phyloP scores from a whole-genome alignment of 2,113 vertebrate species.

The Neoarius graeffei region DNA sequence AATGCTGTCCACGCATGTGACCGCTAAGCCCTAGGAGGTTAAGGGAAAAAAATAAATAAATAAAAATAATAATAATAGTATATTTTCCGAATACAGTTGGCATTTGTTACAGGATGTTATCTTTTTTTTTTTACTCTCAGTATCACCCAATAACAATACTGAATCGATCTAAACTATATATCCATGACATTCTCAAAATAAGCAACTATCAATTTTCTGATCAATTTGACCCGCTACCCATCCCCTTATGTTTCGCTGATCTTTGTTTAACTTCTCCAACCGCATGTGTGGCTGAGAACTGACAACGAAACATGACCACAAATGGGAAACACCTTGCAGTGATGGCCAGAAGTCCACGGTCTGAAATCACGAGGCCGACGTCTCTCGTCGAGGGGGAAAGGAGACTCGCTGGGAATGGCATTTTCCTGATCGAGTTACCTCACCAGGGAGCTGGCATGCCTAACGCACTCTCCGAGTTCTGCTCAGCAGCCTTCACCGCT shows the following conservation, averaged over 20 bases:
- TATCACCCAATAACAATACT: not conserved
- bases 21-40: too few relatives aligned
- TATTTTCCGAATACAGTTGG: too few relatives aligned
- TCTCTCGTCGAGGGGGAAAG: constrained; percentile 43
- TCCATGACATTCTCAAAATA: not conserved
- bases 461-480: constrained; percentile 1
- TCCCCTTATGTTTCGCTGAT: constrained; percentile 16
- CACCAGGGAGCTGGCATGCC: constrained; percentile 42
- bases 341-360: constrained; percentile 34
- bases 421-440: constrained; percentile 55
- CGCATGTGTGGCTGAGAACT: constrained; percentile 44
- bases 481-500: constrained; percentile 28
- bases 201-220: not conserved
- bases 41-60: too few relatives aligned
- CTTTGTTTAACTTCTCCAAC: constrained; percentile 40
- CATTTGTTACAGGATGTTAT: not conserved
- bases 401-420: constrained; percentile 55
- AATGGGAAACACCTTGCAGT: constrained; percentile 56
- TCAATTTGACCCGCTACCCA: not conserved
- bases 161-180: too few relatives aligned
- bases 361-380: constrained; percentile 43
- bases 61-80: too few relatives aligned
- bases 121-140: not conserved
- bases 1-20: too few relatives aligned
- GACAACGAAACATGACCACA: constrained; percentile 45